Evolutionary conservation across 2,888 invertebrate genomes (phyloP).

Genomic region (Dorcus parallelipipedus): DNA sequence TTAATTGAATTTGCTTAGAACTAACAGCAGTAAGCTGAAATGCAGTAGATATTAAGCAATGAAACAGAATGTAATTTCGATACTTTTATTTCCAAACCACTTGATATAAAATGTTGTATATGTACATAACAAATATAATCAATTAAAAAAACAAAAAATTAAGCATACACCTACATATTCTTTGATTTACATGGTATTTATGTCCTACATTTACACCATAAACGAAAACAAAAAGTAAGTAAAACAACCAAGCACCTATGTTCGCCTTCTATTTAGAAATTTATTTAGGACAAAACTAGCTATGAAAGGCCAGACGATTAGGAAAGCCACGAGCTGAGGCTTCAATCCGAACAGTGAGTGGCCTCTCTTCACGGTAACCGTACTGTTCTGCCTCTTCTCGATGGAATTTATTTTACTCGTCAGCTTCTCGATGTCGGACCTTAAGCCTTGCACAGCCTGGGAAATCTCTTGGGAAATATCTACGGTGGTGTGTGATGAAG

Average conservation of each 20-base stretch:
- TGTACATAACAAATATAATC: constrained; percentile 33
- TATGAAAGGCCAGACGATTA: constrained; percentile 66
- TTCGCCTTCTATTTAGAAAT: constrained; percentile 27
- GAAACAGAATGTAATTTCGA: neutral
- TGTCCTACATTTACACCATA: constrained; percentile 33
- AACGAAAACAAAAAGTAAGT: constrained; percentile 19
- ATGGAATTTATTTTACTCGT: constrained; percentile 47
- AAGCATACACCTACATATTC: neutral
- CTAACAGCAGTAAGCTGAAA: too few relatives aligned
- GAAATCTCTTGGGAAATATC: constrained; percentile 53
- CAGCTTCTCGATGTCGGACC: constrained; percentile 51
- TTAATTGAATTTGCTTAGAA: too few relatives aligned
- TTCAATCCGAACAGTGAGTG: constrained; percentile 32
- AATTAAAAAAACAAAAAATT: neutral
- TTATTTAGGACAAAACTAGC: constrained; percentile 48
- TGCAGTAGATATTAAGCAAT: too few relatives aligned
- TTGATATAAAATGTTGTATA: constrained; percentile 35
- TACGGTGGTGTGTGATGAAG: constrained; percentile 25
- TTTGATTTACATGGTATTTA: constrained; percentile 30
- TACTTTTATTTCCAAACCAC: constrained; percentile 32
- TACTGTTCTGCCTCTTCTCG: constrained; percentile 33
- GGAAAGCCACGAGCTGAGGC: constrained; percentile 54
- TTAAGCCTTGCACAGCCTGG: constrained; percentile 50
- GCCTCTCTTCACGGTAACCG: constrained; percentile 20
- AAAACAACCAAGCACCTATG: neutral